Conservation (phyloP, 2,113 vertebrate genomes). For the Chascanopsetta lugubris region DNA sequence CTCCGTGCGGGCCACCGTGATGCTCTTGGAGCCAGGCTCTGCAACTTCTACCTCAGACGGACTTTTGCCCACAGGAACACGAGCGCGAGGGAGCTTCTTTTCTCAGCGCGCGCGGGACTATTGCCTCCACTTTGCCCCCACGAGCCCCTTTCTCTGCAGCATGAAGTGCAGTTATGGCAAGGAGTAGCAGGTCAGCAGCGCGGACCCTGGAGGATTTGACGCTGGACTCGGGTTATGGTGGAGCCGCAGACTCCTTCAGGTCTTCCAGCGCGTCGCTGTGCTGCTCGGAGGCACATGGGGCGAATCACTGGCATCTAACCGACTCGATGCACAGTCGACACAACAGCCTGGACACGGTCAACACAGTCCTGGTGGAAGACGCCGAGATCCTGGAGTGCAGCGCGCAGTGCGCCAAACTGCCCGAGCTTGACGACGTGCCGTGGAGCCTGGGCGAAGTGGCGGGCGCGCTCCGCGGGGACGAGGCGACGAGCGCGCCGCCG, state of each 20-base stretch:
- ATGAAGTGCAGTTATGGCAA: slow-evolving; percentile 96
- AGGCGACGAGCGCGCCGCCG: slow-evolving; percentile 78
- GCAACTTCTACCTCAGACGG: slow-evolving; percentile 53
- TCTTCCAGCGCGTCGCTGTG: slow-evolving; percentile 98
- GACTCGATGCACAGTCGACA: slow-evolving; percentile 98
- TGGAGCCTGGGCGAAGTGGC: slow-evolving; percentile 96
- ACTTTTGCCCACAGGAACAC: slow-evolving; percentile 21
- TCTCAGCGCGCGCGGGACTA: slow-evolving; percentile 7
- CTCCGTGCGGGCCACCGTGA: slow-evolving; percentile 62
- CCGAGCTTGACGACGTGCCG: slow-evolving; percentile 98
- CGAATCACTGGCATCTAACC: slow-evolving; percentile 92
- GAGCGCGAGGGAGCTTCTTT: background rate
- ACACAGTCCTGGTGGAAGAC: slow-evolving; percentile 97
- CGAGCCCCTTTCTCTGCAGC: slow-evolving; percentile 82
- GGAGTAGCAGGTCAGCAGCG: slow-evolving; percentile 92
- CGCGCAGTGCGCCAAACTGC: slow-evolving; percentile 94
- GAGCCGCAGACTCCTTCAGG: slow-evolving; percentile 95
- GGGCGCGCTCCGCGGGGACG: slow-evolving; percentile 85
- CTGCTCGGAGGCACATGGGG: slow-evolving; percentile 92
- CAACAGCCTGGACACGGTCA: slow-evolving; percentile 98
- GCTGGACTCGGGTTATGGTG: slow-evolving; percentile 99
- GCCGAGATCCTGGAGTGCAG: slow-evolving; percentile 96
- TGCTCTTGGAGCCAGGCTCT: slow-evolving; percentile 26
- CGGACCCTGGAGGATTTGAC: slow-evolving; percentile 98
- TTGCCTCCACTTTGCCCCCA: slow-evolving; percentile 52